Evolutionary conservation across 2,888 invertebrate genomes (phyloP), one percentile per base, ranked within the genome.

Genomic region (Pollenia griseotomentosa): DNA sequence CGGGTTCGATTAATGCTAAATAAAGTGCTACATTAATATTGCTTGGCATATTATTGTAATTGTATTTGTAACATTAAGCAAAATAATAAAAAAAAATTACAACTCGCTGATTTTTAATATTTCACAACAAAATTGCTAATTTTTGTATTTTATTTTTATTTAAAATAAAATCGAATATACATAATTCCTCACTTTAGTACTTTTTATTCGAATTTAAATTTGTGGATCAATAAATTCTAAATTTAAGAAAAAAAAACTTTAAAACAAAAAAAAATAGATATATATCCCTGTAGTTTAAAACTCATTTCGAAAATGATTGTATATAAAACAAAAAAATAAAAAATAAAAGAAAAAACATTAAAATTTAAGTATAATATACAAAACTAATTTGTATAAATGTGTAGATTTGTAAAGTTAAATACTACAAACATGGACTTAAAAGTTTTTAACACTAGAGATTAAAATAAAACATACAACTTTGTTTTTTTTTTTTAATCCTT

Each of bases 151-250:
- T n/a, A 19, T 46, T 7, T 63, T 44, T 44, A 16, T 65, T 44
- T 46, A 2, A 33, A 33, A 46, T 19, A 46, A 11, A 65, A 14
- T 14, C 6, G 1, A 51, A 19, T 16, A 6, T 51, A 68, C n/a
- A 16, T n/a, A 51, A n/a, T 4, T 40, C 16, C 10, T 59, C 44
- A 14, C 19, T 46, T n/a, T 48, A 48, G 46, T 55, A 9, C 16
- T 59, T 59, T 23, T 59, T n/a, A 66, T n/a, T 55, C 46, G 16
- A 66, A 68, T 14, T 66, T 23, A 16, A 57, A 57, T 66, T 55
- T 65, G 55, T 68, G 78, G 78, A 78, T 78, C 66, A 78, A 78
- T 66, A 55, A 57, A 33, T 44, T 14, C 23, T 46, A 66, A 66
- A 2, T 40, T 23, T 48, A 33, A 40, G 8, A 23, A 46, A 66